These are phyloP conservation scores for Harpalus rubripes DNA, from an alignment of 2,888 invertebrate species.

Conservation along the genomic window DNA sequence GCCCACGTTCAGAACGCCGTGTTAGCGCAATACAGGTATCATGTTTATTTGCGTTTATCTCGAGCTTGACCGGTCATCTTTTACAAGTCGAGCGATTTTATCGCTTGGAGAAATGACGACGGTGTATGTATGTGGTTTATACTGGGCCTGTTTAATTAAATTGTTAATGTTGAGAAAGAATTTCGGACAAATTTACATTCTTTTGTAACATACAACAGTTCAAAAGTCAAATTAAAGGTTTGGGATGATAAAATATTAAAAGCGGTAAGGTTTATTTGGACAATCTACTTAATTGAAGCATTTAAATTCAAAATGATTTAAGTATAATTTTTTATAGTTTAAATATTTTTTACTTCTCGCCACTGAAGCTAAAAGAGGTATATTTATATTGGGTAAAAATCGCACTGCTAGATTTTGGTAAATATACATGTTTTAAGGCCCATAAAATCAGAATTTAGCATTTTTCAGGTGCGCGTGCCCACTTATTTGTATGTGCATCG, in stretches of 20 bases:
- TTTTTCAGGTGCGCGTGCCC: no score
- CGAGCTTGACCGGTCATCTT: constrained; percentile 2
- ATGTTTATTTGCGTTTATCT: constrained; percentile 41
- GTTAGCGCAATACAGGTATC: constrained; percentile 28
- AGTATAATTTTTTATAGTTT: no score
- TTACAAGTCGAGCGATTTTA: constrained; percentile 13
- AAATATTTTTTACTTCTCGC: no score
- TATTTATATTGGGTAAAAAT: no score
- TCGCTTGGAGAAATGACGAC: neutral
- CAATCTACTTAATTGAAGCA: no score
- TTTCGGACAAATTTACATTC: neutral
- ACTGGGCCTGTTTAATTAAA: constrained; percentile 1
- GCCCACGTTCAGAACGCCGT: neutral
- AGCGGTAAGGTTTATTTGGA: no score
- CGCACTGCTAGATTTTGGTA: no score
- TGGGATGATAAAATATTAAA: neutral
- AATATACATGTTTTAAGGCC: no score
- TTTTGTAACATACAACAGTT: neutral
- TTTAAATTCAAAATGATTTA: no score
- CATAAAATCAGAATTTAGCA: no score
- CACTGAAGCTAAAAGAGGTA: no score
- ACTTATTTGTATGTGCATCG: no score
- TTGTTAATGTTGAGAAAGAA: neutral
- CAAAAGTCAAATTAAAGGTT: neutral
- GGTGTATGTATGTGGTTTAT: constrained; percentile 8